Base-by-base conservation (phyloP, 2,113 vertebrate species). In the Cyphomyrus plagiostoma region DNA sequence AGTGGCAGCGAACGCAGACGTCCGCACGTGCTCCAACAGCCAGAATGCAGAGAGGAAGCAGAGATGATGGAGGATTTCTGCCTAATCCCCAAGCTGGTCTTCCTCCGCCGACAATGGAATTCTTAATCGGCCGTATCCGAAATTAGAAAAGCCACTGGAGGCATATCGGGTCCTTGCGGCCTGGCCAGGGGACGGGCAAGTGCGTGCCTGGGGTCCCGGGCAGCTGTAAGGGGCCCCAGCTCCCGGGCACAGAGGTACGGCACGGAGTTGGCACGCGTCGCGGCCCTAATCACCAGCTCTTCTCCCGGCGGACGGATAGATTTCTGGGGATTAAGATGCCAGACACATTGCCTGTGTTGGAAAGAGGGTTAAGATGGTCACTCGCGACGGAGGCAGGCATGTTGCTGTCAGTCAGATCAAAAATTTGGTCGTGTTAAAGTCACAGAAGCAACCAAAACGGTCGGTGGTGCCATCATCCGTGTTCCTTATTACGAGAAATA, bases 401-500 rank as follows among this genome's bases (percentile, higher is more conserved):
- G 39, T 48, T 21, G 17, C 21, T 48, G 45, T 84, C 19, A 23
- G 19, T 48, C 45, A 11, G 82, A 46, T 23, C 45, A 11, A 48
- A 46, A 39, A 84, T 48, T 11, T 3, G 35, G 35, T 42, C 3
- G 21, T 10, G 11, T 19, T 49, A 10, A 89, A 49, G 23, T 13
- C 80, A 48, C 26, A 56, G n/a, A 82, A 45, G 49, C 42, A 83
- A 52, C n/a, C 53, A 42, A 45, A 89, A 49, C 13, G 74, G 42
- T 49, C 48, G 2, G 39, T 1, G 62, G n/a, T 46, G 74, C 77
- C 30, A 42, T n/a, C 11, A 50, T 58, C 74, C 88, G 11, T 53
- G 80, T 53, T 80, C 49, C 49, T 82, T 19, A 56, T 48, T 86
- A 88, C 42, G 45, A 62, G 48, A 66, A 77, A 70, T 87, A 86